A percentile compares a stretch with the other conserved stretches of the same genome.
Conservation (phyloP, 2,888 invertebrate genomes). For the Apocheima hispidaria region DNA sequence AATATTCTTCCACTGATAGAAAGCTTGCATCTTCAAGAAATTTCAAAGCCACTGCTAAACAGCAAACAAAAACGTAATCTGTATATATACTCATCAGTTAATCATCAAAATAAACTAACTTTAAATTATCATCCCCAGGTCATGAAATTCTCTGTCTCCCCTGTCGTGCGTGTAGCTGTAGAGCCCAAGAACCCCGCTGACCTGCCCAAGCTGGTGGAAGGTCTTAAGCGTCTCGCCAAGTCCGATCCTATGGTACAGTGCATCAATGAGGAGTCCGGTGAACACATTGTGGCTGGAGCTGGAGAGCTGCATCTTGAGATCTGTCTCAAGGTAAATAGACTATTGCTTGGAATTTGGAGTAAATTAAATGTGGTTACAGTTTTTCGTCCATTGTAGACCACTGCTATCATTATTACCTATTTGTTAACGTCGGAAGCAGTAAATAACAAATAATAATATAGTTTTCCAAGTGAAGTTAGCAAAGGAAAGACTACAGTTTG, state of each 20-base stretch:
- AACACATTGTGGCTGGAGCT: slow-evolving; percentile 99
- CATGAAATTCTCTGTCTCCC: slow-evolving; percentile 99
- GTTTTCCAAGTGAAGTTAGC: too few relatives aligned
- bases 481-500: too few relatives aligned
- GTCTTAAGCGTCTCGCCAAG: slow-evolving; percentile 99
- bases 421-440: too few relatives aligned
- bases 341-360: too few relatives aligned
- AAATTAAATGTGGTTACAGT: not conserved
- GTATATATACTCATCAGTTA: too few relatives aligned
- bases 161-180: slow-evolving; percentile 99
- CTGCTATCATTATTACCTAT: too few relatives aligned
- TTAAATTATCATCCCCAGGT: slow-evolving; percentile 85
- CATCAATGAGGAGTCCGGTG: slow-evolving; percentile 99
- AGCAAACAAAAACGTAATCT: too few relatives aligned
- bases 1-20: too few relatives aligned
- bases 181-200: slow-evolving; percentile 99
- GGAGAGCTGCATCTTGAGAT: slow-evolving; percentile 99
- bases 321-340: slow-evolving; percentile 91
- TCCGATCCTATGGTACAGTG: slow-evolving; percentile 99
- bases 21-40: too few relatives aligned
- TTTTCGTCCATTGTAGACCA: not conserved
- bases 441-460: too few relatives aligned
- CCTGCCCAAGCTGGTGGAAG: slow-evolving; percentile 99
- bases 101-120: too few relatives aligned
- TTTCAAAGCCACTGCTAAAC: too few relatives aligned